Evolutionary conservation across 2,888 invertebrate genomes (phyloP), one percentile per base, ranked within the genome.

Genomic region (Parthenolecanium corni): DNA sequence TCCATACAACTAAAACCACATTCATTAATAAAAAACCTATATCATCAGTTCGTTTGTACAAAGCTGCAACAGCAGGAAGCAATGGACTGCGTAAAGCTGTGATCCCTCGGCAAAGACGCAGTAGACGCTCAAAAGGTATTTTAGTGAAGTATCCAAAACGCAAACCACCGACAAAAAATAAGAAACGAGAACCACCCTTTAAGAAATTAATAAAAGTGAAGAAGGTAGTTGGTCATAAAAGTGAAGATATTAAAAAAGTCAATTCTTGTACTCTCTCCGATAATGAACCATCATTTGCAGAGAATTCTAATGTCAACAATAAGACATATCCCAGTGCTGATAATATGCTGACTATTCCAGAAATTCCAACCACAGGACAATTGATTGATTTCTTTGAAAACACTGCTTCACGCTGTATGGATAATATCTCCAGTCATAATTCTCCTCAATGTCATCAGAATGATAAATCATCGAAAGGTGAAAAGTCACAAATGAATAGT

Each of bases 1-100:
- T 20, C 1, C 49, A 70, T 56, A 63, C 66, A 2, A 70, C 70
- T 4, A 66, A 65, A 52, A 70, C 70, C 3, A 71, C 70, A 14
- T 70, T 67, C 54, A 65, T 67, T 1, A 70, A 70, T 58, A 70
- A 70, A 64, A 68, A 69, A 14, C 70, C 71, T 2, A 71, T 71
- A 47, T 69, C 71, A 5, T 69, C 71, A 3, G 67, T 70, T 31
- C 54, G 52, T 4, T 61, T 66, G 23, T 65, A 66, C 11, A 65
- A 66, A 21, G 65, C 62, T 20, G n/a, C 25, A 2, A 5, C 18
- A 14, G 16, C 61, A 11, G 36, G n/a, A 16, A 51, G 38, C 21
- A 51, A 61, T 9, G 36, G 5, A 3, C 25, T 56, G 36, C 36
- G 4, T 25, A 52, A 66, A 62, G 52, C 58, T 62, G 62, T 57